Conservation (phyloP, 2,113 vertebrate species). For the Oryzias woworae region DNA sequence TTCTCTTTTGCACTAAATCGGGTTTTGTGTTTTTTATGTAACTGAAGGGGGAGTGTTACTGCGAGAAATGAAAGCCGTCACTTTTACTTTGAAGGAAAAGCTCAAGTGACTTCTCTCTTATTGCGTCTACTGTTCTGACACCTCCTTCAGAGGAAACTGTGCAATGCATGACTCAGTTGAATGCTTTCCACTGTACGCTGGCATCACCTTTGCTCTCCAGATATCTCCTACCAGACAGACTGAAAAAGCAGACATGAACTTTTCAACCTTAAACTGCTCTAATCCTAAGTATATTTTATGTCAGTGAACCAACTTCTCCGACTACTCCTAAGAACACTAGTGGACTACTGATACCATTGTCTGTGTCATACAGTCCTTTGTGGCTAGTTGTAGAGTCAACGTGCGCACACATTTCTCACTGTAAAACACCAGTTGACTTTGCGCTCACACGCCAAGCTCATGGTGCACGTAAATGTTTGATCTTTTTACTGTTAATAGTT, state of each 20-base stretch:
- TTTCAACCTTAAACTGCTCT: slow-evolving; percentile 37
- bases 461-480: slow-evolving; percentile 44
- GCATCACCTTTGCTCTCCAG: slow-evolving; percentile 12
- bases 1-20: slow-evolving; percentile 71
- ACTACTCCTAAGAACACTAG: slow-evolving; percentile 64
- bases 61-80: slow-evolving; percentile 49
- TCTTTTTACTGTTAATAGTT: slow-evolving; percentile 35
- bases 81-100: slow-evolving; percentile 45
- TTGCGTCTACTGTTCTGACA: slow-evolving; percentile 50
- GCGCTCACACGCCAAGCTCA: slow-evolving; percentile 44
- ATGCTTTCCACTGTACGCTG: slow-evolving; percentile 72
- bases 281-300: slow-evolving; percentile 43
- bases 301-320: slow-evolving; percentile 71
- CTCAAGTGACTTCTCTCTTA: slow-evolving; percentile 41
- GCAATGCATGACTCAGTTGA: slow-evolving; percentile 89
- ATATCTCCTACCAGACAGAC: slow-evolving; percentile 39
- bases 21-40: slow-evolving; percentile 49
- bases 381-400: slow-evolving; percentile 62
- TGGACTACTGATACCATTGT: slow-evolving; percentile 37
- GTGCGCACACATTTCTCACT: slow-evolving; percentile 40
- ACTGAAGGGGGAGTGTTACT: slow-evolving; percentile 51
- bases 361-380: slow-evolving; percentile 31
- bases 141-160: slow-evolving; percentile 80
- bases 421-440: slow-evolving; percentile 50
- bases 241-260: slow-evolving; percentile 44